Evolutionary conservation across 2,113 vertebrate species (phyloP).

Genomic region (Notarius lentiginosus): DNA sequence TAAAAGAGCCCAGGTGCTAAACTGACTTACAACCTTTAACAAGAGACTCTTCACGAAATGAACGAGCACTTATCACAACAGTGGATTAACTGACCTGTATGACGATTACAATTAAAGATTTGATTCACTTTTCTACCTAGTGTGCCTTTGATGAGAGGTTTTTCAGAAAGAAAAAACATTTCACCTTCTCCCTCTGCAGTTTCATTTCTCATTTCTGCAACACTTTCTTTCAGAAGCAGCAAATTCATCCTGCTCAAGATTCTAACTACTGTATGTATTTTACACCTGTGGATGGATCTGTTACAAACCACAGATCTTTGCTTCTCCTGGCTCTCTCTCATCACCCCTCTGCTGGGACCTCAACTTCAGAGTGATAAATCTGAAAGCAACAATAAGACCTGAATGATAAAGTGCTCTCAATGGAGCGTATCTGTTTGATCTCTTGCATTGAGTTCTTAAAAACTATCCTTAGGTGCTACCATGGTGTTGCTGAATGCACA

Average conservation of each 20-base stretch:
- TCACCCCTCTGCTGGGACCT: not conserved
- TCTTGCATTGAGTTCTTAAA: not conserved
- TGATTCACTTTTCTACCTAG: not conserved
- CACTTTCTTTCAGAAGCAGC: not conserved
- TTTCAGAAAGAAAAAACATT: not conserved
- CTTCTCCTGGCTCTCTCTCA: not conserved
- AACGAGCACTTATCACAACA: not conserved
- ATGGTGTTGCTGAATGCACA: not conserved
- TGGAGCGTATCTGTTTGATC: not conserved
- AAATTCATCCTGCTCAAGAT: not conserved
- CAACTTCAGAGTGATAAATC: not conserved
- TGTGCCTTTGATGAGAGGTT: not conserved
- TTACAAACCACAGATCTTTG: slow-evolving; percentile 10
- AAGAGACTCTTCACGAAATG: not conserved
- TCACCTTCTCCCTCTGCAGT: not conserved
- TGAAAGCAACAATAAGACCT: not conserved
- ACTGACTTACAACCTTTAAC: not conserved
- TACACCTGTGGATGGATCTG: not conserved
- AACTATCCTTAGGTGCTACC: not conserved
- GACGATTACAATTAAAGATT: not conserved
- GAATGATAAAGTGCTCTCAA: not conserved
- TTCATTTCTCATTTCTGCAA: not conserved
- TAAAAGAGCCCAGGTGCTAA: too few relatives aligned
- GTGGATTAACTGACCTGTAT: not conserved
- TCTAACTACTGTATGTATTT: not conserved